phyloP scores from a whole-genome alignment of 2,888 invertebrate species.

The Germaria angustata region DNA sequence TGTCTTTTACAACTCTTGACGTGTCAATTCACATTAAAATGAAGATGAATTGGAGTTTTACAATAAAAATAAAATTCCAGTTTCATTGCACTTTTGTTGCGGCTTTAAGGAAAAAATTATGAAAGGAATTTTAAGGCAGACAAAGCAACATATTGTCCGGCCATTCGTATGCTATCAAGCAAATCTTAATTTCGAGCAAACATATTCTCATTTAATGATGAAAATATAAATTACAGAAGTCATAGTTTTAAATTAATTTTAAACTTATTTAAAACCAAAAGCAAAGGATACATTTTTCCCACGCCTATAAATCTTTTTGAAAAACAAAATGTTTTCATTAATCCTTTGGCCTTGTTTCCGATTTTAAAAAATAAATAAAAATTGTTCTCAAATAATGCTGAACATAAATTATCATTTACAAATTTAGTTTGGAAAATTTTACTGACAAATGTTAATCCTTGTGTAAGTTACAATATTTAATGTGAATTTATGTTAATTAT shows the following conservation, averaged over 20 bases:
- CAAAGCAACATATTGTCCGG: no score
- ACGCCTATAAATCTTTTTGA: not conserved
- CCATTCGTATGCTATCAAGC: no score
- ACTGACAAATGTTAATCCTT: constrained; percentile 39
- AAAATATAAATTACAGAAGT: not conserved
- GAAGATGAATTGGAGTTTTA: no score
- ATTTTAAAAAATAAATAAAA: not conserved
- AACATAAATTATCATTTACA: constrained; percentile 18
- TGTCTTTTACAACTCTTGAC: constrained; percentile 19
- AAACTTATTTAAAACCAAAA: not conserved
- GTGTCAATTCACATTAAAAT: constrained; percentile 50
- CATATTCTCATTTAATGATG: not conserved
- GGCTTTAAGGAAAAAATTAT: not conserved
- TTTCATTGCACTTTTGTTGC: constrained; percentile 36
- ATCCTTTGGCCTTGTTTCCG: not conserved
- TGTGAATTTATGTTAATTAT: constrained; percentile 38
- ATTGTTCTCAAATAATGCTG: not conserved
- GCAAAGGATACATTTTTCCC: not conserved
- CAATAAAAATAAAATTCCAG: no score
- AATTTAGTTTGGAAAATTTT: constrained; percentile 3
- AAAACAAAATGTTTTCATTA: not conserved
- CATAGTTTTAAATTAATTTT: not conserved
- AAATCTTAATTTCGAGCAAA: not conserved
- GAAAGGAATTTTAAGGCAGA: no score
- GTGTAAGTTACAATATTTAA: constrained; percentile 36